Evolutionary conservation across 2,797 vertebrate genomes (phyloP), one percentile per base, ranked within the genome.

Genomic region (Trematomus bernacchii): DNA sequence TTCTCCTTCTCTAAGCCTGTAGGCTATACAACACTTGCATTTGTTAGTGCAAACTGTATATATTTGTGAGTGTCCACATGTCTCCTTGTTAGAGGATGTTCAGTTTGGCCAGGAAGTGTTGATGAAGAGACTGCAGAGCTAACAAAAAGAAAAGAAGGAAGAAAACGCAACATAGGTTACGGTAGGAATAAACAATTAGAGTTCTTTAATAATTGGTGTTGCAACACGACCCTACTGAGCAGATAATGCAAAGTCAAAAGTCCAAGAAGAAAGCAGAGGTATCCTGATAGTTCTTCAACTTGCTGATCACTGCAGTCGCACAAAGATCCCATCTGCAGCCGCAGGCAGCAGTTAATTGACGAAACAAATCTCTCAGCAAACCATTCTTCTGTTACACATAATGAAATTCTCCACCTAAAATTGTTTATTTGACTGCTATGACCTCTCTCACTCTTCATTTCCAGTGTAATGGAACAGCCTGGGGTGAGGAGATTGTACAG

Each of bases 401-500:
- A 90, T 82, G 70, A 84, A 87, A 90, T 86, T 78, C 73, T 63
- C 80, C 51, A 75, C 66, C 71, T 71, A 73, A 86, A 91, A 88
- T 73, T 79, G 89, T 92, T 90, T 87, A 87, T 87, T 88, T 73
- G 77, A 80, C 85, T 73, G 77, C 47, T 44, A 76, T 71, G 85
- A 91, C 83, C 84, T 79, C 79, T 55, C 79, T 86, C 77, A 33
- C 86, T 89, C 83, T 71, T 85, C 78, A 88, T 89, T 85, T 89
- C 30, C 68, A 80, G 71, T 55, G 71, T 71, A 83, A 85, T 83
- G 66, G 79, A 78, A 80, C 27, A 71, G 73, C 76, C 80, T 55
- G 84, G 53, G 58, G 84, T 53, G 48, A 61, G 64, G 65, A 68
- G 81, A 76, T 61, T 76, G 76, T 57, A 71, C 71, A 77, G 71